phyloP scores from a whole-genome alignment of 2,888 invertebrate species.

The Miltochrista miniata region DNA sequence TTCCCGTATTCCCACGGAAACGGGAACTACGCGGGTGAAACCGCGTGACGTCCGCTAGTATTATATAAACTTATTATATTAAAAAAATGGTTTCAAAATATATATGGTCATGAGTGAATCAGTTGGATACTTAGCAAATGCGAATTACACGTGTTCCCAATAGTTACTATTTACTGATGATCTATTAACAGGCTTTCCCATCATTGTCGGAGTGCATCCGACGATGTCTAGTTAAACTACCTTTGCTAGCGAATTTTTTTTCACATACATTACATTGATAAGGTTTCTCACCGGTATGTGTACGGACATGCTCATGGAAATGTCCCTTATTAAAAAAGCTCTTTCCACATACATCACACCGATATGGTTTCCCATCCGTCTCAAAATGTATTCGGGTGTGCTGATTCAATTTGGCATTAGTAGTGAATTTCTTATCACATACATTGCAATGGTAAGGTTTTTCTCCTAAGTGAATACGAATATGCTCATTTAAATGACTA shows the following conservation, averaged over 20 bases:
- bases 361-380: not conserved
- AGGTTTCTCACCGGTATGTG: not conserved
- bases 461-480: conserved; percentile 1
- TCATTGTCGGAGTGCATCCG: no score
- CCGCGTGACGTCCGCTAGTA: no score
- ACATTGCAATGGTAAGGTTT: conserved; percentile 1
- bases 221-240: not conserved
- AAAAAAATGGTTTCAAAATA: no score
- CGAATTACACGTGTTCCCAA: no score
- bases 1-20: no score
- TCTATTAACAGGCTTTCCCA: no score
- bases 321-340: not conserved
- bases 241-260: not conserved
- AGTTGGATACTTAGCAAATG: no score
- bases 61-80: no score
- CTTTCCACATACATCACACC: not conserved
- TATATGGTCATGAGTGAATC: no score
- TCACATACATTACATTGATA: not conserved
- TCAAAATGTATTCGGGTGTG: not conserved
- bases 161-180: no score
- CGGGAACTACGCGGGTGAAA: no score
- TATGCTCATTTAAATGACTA: not conserved
- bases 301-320: not conserved
- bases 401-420: not conserved
- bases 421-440: not conserved